Base-by-base conservation (phyloP, 1,140 invertebrate genomes). In the Hermetia illucens region DNA sequence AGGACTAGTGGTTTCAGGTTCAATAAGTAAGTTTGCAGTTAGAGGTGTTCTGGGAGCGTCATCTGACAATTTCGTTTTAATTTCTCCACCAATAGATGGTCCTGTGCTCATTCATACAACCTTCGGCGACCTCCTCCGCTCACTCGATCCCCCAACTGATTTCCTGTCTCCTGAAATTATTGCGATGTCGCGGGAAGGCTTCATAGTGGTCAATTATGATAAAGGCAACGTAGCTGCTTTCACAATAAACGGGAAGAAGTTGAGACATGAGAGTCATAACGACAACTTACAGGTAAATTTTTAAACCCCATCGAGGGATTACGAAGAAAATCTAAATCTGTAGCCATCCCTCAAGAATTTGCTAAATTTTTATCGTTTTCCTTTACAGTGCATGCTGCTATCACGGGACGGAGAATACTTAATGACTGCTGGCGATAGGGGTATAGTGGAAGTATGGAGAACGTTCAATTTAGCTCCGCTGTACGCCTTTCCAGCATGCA, bases 371-470 rank as follows among this genome's bases (percentile, higher is more conserved):
- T 13, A n/a, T n/a, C n/a, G n/a, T 36, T 41, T 51, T 58, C 32
- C 43, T 27, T 62, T 72, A 41, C 58, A 97, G 88, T 92, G 90
- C 64, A 75, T 96, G 65, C 71, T 89, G 48, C 60, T 98, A 48
- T 97, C 90, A 48, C 81, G 93, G 39, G 95, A 98, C 70, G 95
- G 95, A 30, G 93, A 98, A 69, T 98, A 98, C 63, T 70, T 98
- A 56, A 82, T 97, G 72, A 92, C 88, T 45, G 93, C 89, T 38
- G 92, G 92, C 6, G 91, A 96, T 53, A 88, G 84, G 61, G 93
- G 94, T 42, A 87, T 96, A 39, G 93, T 98, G 42, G 90, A 96
- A 68, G 91, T 98, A 31, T 96, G 92, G 88, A 74, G 95, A 60
- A 91, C 93, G 33, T 95, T 96, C 68, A 95, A 95, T 52, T 74